phyloP scores from a whole-genome alignment of 2,113 vertebrate genomes.

The Syngnathus typhle region DNA sequence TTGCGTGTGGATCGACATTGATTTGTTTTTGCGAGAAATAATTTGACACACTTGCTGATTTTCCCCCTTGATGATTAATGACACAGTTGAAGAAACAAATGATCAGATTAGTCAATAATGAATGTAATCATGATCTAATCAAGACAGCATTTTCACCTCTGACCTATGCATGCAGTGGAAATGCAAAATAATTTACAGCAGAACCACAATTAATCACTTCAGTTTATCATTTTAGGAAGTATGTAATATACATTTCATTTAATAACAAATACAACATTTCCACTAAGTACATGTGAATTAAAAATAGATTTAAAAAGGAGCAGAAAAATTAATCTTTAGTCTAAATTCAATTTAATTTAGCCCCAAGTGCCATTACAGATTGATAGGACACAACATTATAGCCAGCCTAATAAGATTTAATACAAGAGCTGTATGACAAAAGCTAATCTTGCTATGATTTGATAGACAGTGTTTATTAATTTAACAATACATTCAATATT shows the following conservation, averaged over 20 bases:
- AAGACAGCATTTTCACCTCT: constrained; percentile 2
- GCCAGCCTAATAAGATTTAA: not conserved
- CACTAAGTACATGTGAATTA: not conserved
- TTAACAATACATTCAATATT: not conserved
- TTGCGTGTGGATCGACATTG: not conserved
- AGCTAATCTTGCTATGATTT: not conserved
- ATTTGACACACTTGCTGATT: constrained; percentile 8
- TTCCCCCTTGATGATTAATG: constrained; percentile 7
- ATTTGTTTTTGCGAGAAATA: constrained; percentile 3
- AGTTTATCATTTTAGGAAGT: not conserved
- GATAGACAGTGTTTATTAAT: not conserved
- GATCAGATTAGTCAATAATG: constrained; percentile 6
- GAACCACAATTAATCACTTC: not conserved
- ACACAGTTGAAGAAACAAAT: constrained; percentile 9
- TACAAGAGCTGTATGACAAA: not conserved
- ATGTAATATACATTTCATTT: not conserved
- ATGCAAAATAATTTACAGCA: not conserved
- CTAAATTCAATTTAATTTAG: too few relatives aligned
- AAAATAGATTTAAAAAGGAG: not conserved
- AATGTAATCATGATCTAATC: constrained; percentile 7
- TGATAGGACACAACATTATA: not conserved
- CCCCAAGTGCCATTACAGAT: not conserved
- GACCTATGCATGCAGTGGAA: not conserved
- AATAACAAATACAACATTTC: not conserved
- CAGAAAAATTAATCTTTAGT: not conserved